A percentile compares a stretch with the other conserved stretches of the same genome.
These are phyloP conservation scores for Anguilla rostrata DNA, from an alignment of 2,113 vertebrate species.

Conservation along the genomic window DNA sequence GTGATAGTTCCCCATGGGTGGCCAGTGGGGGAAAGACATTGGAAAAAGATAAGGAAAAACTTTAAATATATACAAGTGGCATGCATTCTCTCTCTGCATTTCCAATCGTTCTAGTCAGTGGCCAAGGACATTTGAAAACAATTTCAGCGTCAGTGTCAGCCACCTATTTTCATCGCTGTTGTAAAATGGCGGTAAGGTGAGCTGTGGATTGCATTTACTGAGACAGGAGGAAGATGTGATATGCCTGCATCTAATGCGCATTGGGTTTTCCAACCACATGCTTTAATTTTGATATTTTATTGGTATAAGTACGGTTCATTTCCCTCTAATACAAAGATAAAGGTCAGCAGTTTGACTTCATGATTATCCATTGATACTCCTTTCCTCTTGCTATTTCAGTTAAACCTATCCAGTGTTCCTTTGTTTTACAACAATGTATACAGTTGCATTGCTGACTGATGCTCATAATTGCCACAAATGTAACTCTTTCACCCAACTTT, in stretches of 20 bases:
- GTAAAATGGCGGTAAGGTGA: neutral
- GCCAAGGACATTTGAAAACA: neutral
- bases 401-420: neutral
- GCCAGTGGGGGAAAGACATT: constrained; percentile 1
- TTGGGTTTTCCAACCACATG: neutral
- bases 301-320: neutral
- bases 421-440: neutral
- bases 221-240: neutral
- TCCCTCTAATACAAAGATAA: neutral
- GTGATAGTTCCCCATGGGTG: constrained; percentile 27
- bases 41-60: constrained; percentile 10
- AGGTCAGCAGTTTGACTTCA: neutral
- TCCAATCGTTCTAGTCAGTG: neutral
- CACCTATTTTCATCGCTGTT: neutral
- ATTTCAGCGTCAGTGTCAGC: neutral
- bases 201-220: neutral
- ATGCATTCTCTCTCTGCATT: neutral
- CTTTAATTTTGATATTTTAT: constrained; percentile 8
- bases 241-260: neutral
- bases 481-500: neutral
- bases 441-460: neutral
- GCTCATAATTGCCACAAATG: neutral
- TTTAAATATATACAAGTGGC: constrained; percentile 29
- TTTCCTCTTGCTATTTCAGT: neutral
- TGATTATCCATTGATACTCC: neutral